Conservation (phyloP, 2,797 vertebrate species). For the Psittacula derbiana region DNA sequence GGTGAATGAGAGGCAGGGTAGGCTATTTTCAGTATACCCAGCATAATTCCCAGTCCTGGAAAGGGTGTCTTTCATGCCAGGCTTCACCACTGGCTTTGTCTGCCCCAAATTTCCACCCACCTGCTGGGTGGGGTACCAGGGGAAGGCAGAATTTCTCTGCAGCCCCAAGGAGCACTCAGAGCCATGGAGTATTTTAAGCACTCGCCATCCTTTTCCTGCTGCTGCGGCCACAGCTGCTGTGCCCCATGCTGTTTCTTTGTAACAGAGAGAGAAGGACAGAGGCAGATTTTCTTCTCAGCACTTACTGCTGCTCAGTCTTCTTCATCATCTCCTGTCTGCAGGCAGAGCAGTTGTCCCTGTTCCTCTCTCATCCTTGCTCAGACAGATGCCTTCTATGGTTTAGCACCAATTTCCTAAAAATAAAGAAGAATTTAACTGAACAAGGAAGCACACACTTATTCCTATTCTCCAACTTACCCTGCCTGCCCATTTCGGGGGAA, state of each 20-base stretch:
- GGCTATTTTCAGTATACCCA: neutral
- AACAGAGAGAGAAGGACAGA: neutral
- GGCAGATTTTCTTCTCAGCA: neutral
- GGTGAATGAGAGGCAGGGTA: neutral
- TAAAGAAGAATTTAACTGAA: neutral
- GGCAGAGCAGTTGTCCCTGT: neutral
- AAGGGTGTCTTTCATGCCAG: neutral
- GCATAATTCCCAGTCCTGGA: neutral
- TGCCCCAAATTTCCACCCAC: neutral
- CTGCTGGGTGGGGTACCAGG: neutral
- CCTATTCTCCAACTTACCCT: neutral
- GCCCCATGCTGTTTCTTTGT: slow-evolving; percentile 7
- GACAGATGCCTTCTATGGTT: neutral
- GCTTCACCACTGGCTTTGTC: neutral
- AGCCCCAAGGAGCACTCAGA: neutral
- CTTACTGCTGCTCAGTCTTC: neutral
- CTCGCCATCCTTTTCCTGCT: neutral
- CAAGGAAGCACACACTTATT: neutral
- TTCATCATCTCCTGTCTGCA: neutral
- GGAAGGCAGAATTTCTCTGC: neutral
- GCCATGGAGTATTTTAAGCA: neutral
- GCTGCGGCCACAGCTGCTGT: slow-evolving; percentile 8
- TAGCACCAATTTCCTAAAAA: neutral
- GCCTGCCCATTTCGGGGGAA: neutral
- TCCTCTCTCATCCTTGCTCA: neutral